Evolutionary conservation across 2,888 invertebrate species (phyloP).

Genomic region (Imbricaverruca yamaguchii): DNA sequence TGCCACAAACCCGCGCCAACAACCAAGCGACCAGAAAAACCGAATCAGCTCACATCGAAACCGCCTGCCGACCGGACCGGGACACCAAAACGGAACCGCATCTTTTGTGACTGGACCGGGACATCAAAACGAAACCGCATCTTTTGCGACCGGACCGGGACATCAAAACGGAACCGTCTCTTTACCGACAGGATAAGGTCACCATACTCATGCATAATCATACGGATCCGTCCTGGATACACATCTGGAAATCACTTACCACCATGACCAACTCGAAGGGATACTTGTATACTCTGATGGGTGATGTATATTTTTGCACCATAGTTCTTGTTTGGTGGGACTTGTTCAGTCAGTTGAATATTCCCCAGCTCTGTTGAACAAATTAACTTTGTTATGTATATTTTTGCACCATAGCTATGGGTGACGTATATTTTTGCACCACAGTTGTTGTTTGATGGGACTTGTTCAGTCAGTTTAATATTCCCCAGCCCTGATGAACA

Average conservation of each 20-base stretch:
- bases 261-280: slow-evolving; percentile 94
- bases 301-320: slow-evolving; percentile 94
- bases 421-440: slow-evolving; percentile 94
- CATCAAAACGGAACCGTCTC: too few relatives aligned
- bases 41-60: too few relatives aligned
- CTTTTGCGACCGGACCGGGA: too few relatives aligned
- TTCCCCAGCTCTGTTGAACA: neutral
- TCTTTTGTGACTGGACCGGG: too few relatives aligned
- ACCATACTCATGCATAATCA: neutral
- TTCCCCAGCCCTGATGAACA: neutral
- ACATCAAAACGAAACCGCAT: too few relatives aligned
- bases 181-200: too few relatives aligned
- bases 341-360: too few relatives aligned
- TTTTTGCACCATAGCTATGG: slow-evolving; percentile 88
- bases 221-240: neutral
- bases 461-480: too few relatives aligned
- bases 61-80: too few relatives aligned
- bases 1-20: too few relatives aligned
- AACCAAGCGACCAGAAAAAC: too few relatives aligned
- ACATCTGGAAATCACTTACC: slow-evolving; percentile 53
- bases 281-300: slow-evolving; percentile 88
- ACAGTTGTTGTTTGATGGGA: slow-evolving; percentile 45
- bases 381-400: slow-evolving; percentile 52
- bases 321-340: slow-evolving; percentile 45
- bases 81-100: too few relatives aligned